Conservation (phyloP, 2,888 invertebrate genomes). For the Bellardia pandia region DNA sequence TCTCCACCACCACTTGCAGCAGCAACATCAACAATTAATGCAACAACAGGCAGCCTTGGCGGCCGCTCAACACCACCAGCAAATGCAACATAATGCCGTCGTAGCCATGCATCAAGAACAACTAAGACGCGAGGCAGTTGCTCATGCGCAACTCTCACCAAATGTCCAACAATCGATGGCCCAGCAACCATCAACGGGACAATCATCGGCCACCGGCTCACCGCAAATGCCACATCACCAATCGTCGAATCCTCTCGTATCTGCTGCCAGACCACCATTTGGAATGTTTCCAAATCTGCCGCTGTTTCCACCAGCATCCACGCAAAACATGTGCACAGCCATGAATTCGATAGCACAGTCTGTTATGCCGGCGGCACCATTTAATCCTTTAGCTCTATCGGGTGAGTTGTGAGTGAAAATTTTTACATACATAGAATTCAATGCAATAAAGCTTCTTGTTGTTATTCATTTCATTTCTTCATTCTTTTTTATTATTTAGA, state of each 20-base stretch:
- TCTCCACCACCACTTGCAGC: slow-evolving; percentile 82
- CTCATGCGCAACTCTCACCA: slow-evolving; percentile 83
- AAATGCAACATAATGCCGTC: slow-evolving; percentile 82
- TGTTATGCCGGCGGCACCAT: slow-evolving; percentile 92
- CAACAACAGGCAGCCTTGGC: slow-evolving; percentile 81
- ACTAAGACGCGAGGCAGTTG: slow-evolving; percentile 79
- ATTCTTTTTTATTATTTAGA: background rate
- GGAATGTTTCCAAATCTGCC: slow-evolving; percentile 84
- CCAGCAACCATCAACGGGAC: slow-evolving; percentile 47
- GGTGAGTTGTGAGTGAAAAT: slow-evolving; percentile 80
- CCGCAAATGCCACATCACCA: slow-evolving; percentile 71
- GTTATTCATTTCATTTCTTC: slow-evolving; percentile 8
- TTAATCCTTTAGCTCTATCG: slow-evolving; percentile 94
- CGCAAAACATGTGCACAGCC: slow-evolving; percentile 90
- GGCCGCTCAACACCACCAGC: slow-evolving; percentile 80
- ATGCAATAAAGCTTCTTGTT: slow-evolving; percentile 48
- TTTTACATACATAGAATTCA: slow-evolving; percentile 67
- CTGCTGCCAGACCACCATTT: slow-evolving; percentile 82
- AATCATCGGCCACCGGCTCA: slow-evolving; percentile 53
- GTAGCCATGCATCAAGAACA: slow-evolving; percentile 81
- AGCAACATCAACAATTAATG: slow-evolving; percentile 82
- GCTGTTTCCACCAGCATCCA: slow-evolving; percentile 85
- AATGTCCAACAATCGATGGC: slow-evolving; percentile 74
- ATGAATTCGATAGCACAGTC: slow-evolving; percentile 92
- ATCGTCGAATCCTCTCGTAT: slow-evolving; percentile 80